phyloP scores from a whole-genome alignment of 2,888 invertebrate species.

The Gandaritis pyraliata region DNA sequence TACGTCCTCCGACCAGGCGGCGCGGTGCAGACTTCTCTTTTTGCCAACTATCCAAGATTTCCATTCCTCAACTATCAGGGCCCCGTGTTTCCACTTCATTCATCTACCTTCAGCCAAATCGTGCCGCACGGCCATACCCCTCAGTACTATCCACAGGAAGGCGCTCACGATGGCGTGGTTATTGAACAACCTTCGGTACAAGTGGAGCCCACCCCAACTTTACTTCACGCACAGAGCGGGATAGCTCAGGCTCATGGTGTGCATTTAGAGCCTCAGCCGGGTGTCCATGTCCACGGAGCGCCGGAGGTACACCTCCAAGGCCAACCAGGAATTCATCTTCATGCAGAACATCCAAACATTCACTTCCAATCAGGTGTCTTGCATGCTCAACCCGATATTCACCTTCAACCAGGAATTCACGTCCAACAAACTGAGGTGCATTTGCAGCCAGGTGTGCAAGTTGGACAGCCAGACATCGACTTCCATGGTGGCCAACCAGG shows the following conservation, averaged over 20 bases:
- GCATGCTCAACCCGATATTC: conserved; percentile 38
- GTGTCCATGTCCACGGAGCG: conserved; percentile 42
- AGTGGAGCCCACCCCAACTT: conserved; percentile 51
- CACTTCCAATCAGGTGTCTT: conserved; percentile 44
- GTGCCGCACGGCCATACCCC: conserved; percentile 60
- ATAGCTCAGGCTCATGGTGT: conserved; percentile 41
- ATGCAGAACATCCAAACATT: conserved; percentile 30
- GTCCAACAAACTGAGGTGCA: conserved; percentile 34
- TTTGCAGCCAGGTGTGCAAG: conserved; percentile 38
- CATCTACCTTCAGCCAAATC: conserved; percentile 48
- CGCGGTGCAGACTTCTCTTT: conserved; percentile 73
- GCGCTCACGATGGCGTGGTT: conserved; percentile 50
- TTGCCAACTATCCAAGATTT: conserved; percentile 76
- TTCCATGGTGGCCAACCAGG: conserved; percentile 28
- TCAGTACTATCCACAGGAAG: conserved; percentile 45
- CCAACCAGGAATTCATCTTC: conserved; percentile 43
- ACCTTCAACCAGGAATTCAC: conserved; percentile 38
- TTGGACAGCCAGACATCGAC: conserved; percentile 36
- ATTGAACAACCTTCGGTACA: conserved; percentile 53
- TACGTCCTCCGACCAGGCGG: conserved; percentile 76
- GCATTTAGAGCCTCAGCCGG: conserved; percentile 45
- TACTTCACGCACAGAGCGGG: conserved; percentile 42
- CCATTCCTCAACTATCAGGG: conserved; percentile 68
- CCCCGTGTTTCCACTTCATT: conserved; percentile 54
- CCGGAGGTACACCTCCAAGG: conserved; percentile 46